Percentiles rank a stretch among this genome's conserved stretches.
Evolutionary conservation across 1,140 invertebrate genomes (phyloP).

Genomic region (Vanessa atalanta): DNA sequence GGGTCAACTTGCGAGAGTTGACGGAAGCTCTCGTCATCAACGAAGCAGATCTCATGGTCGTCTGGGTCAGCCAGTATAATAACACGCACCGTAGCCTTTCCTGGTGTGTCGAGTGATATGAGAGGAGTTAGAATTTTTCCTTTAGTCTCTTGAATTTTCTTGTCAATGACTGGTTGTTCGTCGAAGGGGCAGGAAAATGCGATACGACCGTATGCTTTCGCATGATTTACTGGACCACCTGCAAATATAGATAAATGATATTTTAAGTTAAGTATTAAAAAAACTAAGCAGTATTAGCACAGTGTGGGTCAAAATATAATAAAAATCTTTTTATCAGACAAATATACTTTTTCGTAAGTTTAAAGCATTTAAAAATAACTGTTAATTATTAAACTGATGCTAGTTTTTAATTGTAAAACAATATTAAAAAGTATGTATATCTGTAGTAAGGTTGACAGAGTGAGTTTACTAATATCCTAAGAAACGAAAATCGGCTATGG

Average conservation of each 20-base stretch:
- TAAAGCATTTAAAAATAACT: no score
- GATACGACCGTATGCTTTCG: conserved; percentile 96
- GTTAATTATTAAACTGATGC: no score
- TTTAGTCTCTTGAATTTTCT: conserved; percentile 86
- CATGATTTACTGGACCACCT: conserved; percentile 88
- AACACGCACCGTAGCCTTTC: conserved; percentile 97
- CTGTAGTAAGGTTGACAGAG: no score
- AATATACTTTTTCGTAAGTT: no score
- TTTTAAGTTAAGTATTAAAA: no score
- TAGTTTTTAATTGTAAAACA: no score
- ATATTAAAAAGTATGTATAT: no score
- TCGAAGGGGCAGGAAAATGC: conserved; percentile 93
- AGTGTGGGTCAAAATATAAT: no score
- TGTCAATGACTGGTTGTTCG: conserved; percentile 88
- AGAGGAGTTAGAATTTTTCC: conserved; percentile 93
- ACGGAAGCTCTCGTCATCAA: conserved; percentile 96
- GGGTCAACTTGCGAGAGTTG: conserved; percentile 94
- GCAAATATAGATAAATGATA: conserved; percentile 18
- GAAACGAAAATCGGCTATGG: no score
- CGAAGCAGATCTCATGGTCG: conserved; percentile 99
- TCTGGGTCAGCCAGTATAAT: conserved; percentile 98
- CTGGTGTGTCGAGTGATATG: conserved; percentile 95
- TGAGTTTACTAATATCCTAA: no score
- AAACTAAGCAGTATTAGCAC: no score
- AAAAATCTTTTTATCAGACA: no score